Conservation (phyloP, 2,888 invertebrate species). For the Xestia sexstrigata region DNA sequence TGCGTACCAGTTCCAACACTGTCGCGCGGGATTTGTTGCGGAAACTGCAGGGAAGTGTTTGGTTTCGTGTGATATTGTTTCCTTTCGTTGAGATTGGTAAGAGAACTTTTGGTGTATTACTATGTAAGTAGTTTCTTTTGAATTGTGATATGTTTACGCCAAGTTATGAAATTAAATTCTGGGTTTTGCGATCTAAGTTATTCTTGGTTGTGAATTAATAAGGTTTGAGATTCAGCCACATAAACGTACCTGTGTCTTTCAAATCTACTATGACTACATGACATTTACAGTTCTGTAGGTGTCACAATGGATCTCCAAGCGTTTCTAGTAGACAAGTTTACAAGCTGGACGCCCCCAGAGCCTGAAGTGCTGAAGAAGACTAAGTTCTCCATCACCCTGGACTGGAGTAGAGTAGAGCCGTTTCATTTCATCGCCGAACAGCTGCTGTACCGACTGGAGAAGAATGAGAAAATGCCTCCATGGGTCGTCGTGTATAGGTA, state of each 20-base stretch:
- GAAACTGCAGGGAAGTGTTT: neutral
- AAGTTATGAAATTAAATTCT: neutral
- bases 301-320: slow-evolving; percentile 71
- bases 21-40: slow-evolving; percentile 3
- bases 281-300: neutral
- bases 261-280: neutral
- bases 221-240: neutral
- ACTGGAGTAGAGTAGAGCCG: slow-evolving; percentile 71
- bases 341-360: slow-evolving; percentile 75
- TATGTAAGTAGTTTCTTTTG: neutral
- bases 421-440: slow-evolving; percentile 75
- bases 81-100: neutral
- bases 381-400: slow-evolving; percentile 75
- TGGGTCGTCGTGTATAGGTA: slow-evolving; percentile 86
- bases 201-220: neutral
- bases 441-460: slow-evolving; percentile 81
- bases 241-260: neutral
- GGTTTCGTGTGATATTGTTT: slow-evolving; percentile 6
- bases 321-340: slow-evolving; percentile 72
- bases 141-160: neutral
- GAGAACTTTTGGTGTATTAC: neutral
- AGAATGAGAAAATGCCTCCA: slow-evolving; percentile 82
- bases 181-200: neutral
- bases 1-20: slow-evolving; percentile 1
- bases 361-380: slow-evolving; percentile 75